Conservation (phyloP, 2,888 invertebrate species). For the Philereme transversata region DNA sequence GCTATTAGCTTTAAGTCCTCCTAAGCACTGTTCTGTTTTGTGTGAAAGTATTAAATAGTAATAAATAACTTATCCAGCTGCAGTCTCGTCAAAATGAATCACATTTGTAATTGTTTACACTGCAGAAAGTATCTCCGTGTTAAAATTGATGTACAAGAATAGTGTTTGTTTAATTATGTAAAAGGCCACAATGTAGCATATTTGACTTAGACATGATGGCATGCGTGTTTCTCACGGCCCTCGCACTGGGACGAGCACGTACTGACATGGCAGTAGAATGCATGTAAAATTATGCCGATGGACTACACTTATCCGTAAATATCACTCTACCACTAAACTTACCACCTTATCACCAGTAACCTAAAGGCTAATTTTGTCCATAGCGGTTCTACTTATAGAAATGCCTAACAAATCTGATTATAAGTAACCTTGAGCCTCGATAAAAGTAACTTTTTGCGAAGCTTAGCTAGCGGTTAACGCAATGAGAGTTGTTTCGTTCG, state of each 20-base stretch:
- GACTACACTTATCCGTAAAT: constrained; percentile 45
- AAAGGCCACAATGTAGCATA: constrained; percentile 39
- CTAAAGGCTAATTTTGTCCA: constrained; percentile 6
- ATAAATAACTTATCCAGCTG: too few species aligned
- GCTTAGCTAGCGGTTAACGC: constrained; percentile 23
- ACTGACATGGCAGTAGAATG: constrained; percentile 51
- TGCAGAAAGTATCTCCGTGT: constrained; percentile 16
- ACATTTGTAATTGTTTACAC: neutral
- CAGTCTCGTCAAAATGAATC: neutral
- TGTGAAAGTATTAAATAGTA: too few species aligned
- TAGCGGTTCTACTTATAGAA: constrained; percentile 12
- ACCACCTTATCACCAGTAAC: constrained; percentile 35
- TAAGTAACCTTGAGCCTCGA: constrained; percentile 31
- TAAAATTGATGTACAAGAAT: constrained; percentile 7
- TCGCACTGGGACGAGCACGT: constrained; percentile 56
- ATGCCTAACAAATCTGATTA: constrained; percentile 33
- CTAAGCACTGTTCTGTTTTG: too few species aligned
- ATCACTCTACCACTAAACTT: constrained; percentile 28
- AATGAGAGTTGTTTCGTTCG: constrained; percentile 38
- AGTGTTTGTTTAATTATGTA: constrained; percentile 22
- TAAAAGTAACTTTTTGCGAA: constrained; percentile 36
- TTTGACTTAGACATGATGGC: constrained; percentile 54
- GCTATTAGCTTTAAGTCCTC: neutral
- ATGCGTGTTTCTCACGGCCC: constrained; percentile 74
- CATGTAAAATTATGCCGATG: constrained; percentile 69